Base-by-base conservation (phyloP, 2,888 invertebrate genomes). In the Marasmarcha lunaedactyla region DNA sequence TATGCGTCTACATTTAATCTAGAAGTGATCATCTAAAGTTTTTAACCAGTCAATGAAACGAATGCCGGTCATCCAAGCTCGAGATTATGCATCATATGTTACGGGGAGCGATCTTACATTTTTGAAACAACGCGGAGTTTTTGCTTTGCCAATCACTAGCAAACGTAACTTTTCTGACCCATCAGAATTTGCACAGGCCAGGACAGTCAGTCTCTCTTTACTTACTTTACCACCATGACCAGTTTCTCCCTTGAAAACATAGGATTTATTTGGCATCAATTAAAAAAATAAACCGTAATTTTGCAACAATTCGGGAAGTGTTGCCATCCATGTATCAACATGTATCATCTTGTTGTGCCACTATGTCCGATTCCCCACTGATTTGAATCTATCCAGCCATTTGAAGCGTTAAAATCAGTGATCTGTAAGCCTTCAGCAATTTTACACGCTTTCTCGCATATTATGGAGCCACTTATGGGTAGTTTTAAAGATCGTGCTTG, bases 231-330 rank as follows among this genome's bases (percentile, higher is more conserved):
- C 53, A 14, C 51, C 50, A 34, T 45, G 43, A 41, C 50, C 51
- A 42, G 46, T 47, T 39, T 55, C 52, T 42, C 45, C 47, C 42
- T 50, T 53, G 14, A 52, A 57, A 37, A 58, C 57, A 41, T 49
- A 43, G 9, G 49, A 49, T 38, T 48, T 20, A 20, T 5, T 20
- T 25, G 49, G 50, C 37, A 54, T 43, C 35, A 46, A 43, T 41
- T 43, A 51, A 41, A 43, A 54, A 46, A 54, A 53, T 25, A 53
- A 49, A 15, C 51, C 49, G n/a, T n/a, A n/a, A n/a, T n/a, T n/a
- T n/a, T n/a, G n/a, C n/a, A n/a, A n/a, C n/a, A n/a, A n/a, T n/a
- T n/a, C n/a, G n/a, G n/a, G n/a, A n/a, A n/a, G n/a, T n/a, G n/a
- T n/a, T n/a, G n/a, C n/a, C n/a, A n/a, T n/a, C n/a, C n/a, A n/a